phyloP scores from a whole-genome alignment of 2,888 invertebrate species.

The Sesia bembeciformis region DNA sequence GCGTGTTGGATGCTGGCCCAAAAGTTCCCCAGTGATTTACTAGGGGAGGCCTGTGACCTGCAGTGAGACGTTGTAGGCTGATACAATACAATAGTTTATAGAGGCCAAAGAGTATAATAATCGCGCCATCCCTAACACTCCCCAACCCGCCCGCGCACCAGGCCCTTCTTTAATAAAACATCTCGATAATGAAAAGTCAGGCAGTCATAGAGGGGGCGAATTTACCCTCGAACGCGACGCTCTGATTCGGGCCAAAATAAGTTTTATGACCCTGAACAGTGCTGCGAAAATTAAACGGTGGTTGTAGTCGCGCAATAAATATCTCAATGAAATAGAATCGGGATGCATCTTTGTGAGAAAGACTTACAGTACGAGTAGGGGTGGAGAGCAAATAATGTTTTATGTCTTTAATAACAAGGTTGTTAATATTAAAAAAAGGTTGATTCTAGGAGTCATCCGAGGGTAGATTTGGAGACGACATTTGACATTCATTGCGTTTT shows the following conservation, averaged over 20 bases:
- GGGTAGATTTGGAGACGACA: conserved; percentile 33
- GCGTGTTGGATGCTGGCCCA: too few species aligned
- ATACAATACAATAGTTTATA: too few species aligned
- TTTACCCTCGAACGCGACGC: conserved; percentile 42
- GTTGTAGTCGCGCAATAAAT: conserved; percentile 51
- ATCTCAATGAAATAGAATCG: conserved; percentile 73
- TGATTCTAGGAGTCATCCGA: conserved; percentile 8
- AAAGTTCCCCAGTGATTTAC: too few species aligned
- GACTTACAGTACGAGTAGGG: too few species aligned
- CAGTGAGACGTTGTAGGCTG: too few species aligned
- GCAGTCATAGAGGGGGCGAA: conserved; percentile 67
- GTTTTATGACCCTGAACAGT: conserved; percentile 36
- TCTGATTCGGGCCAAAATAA: conserved; percentile 34
- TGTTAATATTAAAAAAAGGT: too few species aligned
- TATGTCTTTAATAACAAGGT: too few species aligned
- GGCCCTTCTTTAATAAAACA: conserved; percentile 72
- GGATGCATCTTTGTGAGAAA: conserved; percentile 54
- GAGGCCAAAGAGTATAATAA: neutral
- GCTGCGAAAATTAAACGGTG: conserved; percentile 45
- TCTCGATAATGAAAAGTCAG: conserved; percentile 76
- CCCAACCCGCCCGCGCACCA: conserved; percentile 38
- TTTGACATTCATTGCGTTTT: conserved; percentile 73
- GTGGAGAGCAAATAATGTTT: too few species aligned
- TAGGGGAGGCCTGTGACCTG: too few species aligned
- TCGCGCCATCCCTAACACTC: conserved; percentile 45